Conservation (phyloP, 2,888 invertebrate species). For the Timandra comae region DNA sequence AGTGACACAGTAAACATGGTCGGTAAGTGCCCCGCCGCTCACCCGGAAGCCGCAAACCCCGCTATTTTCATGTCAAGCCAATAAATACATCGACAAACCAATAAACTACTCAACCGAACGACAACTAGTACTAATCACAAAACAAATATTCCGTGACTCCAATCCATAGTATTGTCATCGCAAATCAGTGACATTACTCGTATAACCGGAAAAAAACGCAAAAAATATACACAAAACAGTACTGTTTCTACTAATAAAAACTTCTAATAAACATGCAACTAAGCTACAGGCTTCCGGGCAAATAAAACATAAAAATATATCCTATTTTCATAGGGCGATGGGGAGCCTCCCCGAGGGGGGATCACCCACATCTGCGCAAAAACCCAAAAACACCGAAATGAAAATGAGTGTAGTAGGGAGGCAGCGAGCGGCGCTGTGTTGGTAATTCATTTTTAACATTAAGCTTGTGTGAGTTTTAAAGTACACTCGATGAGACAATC, state of each 20-base stretch:
- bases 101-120: slow-evolving; percentile 25
- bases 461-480: slow-evolving; percentile 75
- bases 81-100: slow-evolving; percentile 18
- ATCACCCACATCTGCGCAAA: slow-evolving; percentile 68
- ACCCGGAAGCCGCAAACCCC: slow-evolving; percentile 7
- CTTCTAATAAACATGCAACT: slow-evolving; percentile 77
- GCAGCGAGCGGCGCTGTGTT: slow-evolving; percentile 57
- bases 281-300: slow-evolving; percentile 74
- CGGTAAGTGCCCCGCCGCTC: no score
- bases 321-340: slow-evolving; percentile 76
- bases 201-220: slow-evolving; percentile 32
- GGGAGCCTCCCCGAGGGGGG: slow-evolving; percentile 26
- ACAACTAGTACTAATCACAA: slow-evolving; percentile 27
- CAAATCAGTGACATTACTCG: slow-evolving; percentile 44
- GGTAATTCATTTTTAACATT: slow-evolving; percentile 78
- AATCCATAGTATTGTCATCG: slow-evolving; percentile 48
- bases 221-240: slow-evolving; percentile 34
- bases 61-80: slow-evolving; percentile 20
- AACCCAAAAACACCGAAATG: slow-evolving; percentile 78
- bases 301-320: slow-evolving; percentile 78
- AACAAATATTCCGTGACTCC: slow-evolving; percentile 60
- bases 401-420: slow-evolving; percentile 74
- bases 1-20: no score
- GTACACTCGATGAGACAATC: slow-evolving; percentile 49
- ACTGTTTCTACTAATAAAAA: slow-evolving; percentile 75